Evolutionary conservation across 2,797 vertebrate species (phyloP).

Genomic region (Syndactyla subalaris): DNA sequence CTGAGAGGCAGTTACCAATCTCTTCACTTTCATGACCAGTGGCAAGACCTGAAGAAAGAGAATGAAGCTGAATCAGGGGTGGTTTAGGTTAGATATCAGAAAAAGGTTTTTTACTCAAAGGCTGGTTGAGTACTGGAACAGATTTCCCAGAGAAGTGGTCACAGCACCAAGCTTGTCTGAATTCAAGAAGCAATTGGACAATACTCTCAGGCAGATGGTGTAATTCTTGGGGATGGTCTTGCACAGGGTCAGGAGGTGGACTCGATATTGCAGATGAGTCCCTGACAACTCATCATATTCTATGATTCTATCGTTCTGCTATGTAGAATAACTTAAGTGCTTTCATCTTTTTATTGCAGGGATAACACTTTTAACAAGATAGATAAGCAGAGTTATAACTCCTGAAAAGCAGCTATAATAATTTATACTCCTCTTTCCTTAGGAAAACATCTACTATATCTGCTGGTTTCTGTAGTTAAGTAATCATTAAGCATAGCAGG

Average conservation of each 20-base stretch:
- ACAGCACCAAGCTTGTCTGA: not conserved
- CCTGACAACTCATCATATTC: not conserved
- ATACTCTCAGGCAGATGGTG: not conserved
- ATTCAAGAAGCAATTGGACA: not conserved
- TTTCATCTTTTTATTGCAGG: not conserved
- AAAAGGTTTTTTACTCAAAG: not conserved
- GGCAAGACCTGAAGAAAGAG: not conserved
- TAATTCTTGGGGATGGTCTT: not conserved
- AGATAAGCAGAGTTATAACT: not conserved
- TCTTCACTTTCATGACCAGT: not conserved
- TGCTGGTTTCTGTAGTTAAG: not conserved
- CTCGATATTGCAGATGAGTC: not conserved
- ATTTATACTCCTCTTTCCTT: not conserved
- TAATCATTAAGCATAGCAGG: not conserved
- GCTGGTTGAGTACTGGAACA: not conserved
- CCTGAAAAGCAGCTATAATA: not conserved
- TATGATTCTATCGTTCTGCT: not conserved
- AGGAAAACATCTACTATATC: not conserved
- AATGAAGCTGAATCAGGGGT: not conserved
- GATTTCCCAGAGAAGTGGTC: not conserved
- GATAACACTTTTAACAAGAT: not conserved
- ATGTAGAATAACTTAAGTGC: not conserved
- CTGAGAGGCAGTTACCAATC: not conserved
- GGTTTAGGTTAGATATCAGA: not conserved
- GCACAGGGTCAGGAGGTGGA: not conserved